Percentiles rank a stretch among this genome's conserved stretches.
Evolutionary conservation across 2,888 invertebrate genomes (phyloP).

Genomic region (Stenotaenia linearis): DNA sequence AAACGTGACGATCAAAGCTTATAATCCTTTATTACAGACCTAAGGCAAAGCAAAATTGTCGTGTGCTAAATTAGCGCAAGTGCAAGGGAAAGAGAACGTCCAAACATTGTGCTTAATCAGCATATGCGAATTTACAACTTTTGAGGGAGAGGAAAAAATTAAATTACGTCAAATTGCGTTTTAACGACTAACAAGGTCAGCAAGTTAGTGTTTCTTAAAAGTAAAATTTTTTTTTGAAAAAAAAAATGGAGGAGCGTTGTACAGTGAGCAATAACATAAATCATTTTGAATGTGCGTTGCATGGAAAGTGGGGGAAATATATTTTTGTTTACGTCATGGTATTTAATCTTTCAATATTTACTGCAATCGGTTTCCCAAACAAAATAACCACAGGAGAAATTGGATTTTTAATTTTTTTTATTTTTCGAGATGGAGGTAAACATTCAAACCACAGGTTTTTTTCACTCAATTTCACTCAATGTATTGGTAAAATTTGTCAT

Average conservation of each 20-base stretch:
- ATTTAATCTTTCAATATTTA: no score
- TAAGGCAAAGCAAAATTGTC: slow-evolving; percentile 2
- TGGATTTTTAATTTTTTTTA: no score
- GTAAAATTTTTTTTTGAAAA: not conserved
- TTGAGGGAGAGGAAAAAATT: not conserved
- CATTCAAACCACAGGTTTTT: no score
- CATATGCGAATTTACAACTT: slow-evolving; percentile 1
- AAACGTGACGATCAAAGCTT: slow-evolving; percentile 9
- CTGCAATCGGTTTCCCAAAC: no score
- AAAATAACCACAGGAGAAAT: no score
- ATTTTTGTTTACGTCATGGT: no score
- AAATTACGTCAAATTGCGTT: not conserved
- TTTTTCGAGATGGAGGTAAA: no score
- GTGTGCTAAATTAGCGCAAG: not conserved
- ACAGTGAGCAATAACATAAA: no score
- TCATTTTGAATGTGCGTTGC: no score
- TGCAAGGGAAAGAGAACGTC: not conserved
- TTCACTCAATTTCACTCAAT: no score
- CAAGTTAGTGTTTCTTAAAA: not conserved
- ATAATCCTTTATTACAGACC: not conserved
- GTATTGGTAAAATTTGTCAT: no score
- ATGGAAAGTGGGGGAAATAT: no score
- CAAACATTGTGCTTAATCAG: slow-evolving; percentile 6
- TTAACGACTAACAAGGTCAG: not conserved
- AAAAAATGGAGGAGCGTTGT: not conserved